Percentiles rank a stretch among this genome's conserved stretches.
phyloP scores from a whole-genome alignment of 2,797 vertebrate genomes.

The Hoplostethus atlanticus region DNA sequence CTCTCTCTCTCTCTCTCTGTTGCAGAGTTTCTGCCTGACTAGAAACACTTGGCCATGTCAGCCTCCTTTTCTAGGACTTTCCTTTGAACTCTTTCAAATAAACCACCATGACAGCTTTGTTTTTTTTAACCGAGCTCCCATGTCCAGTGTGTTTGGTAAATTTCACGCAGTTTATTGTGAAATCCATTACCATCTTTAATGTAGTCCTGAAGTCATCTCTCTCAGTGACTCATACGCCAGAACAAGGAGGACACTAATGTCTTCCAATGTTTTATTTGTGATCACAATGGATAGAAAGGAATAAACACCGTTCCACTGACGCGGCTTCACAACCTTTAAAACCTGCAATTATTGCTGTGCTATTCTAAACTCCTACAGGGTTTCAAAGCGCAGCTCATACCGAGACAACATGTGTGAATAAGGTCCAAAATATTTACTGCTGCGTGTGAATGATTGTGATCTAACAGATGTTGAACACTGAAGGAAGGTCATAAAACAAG shows the following conservation, averaged over 20 bases:
- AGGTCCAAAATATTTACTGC: conserved; percentile 59
- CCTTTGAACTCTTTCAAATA: background rate
- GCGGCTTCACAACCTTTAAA: background rate
- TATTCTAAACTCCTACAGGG: conserved; percentile 8
- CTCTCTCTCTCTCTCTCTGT: background rate
- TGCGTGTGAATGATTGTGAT: conserved; percentile 68
- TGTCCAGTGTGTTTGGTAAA: no score
- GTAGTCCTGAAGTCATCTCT: no score
- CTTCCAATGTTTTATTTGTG: no score
- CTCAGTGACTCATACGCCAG: background rate
- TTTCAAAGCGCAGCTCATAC: conserved; percentile 13
- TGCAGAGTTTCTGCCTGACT: conserved; percentile 17
- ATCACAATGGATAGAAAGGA: background rate
- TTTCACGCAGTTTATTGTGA: no score
- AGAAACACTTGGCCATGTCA: background rate
- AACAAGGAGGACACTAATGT: background rate
- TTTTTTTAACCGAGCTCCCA: no score
- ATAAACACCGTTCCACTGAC: background rate
- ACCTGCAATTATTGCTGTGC: background rate
- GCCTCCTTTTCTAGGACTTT: background rate
- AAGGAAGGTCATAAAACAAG: conserved; percentile 76
- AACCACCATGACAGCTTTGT: no score
- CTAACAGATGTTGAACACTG: conserved; percentile 74
- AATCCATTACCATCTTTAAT: no score
- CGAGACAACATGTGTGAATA: conserved; percentile 57